A percentile compares a stretch with the other conserved stretches of the same genome.
phyloP scores from a whole-genome alignment of 2,797 vertebrate species.

The Gallinago stenura region DNA sequence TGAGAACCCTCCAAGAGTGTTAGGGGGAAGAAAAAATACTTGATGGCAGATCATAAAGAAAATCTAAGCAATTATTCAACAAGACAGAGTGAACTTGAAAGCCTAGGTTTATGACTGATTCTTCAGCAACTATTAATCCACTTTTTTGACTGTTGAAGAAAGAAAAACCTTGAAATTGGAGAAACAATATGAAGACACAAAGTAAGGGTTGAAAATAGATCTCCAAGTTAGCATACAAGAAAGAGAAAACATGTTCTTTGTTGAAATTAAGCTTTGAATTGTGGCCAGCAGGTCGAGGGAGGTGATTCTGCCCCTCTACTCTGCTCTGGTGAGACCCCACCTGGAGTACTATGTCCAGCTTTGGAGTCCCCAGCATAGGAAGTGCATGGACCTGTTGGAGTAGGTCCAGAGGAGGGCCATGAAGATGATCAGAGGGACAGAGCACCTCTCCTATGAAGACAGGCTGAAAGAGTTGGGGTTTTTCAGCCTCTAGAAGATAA shows the following conservation, averaged over 20 bases:
- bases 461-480: background rate
- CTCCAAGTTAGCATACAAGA: background rate
- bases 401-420: background rate
- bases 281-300: background rate
- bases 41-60: background rate
- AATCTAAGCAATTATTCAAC: background rate
- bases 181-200: background rate
- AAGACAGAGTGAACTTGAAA: background rate
- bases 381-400: background rate
- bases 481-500: background rate
- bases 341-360: background rate
- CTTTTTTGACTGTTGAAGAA: background rate
- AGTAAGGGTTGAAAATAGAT: background rate
- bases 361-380: background rate
- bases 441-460: background rate
- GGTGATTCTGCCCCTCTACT: background rate
- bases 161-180: background rate
- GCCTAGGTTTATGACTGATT: background rate
- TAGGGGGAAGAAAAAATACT: background rate
- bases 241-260: background rate
- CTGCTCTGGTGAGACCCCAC: background rate
- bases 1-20: background rate
- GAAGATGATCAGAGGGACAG: background rate
- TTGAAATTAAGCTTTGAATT: background rate
- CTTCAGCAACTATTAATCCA: background rate